Base-by-base conservation (phyloP, 2,888 invertebrate genomes). In the Metalampra italica region DNA sequence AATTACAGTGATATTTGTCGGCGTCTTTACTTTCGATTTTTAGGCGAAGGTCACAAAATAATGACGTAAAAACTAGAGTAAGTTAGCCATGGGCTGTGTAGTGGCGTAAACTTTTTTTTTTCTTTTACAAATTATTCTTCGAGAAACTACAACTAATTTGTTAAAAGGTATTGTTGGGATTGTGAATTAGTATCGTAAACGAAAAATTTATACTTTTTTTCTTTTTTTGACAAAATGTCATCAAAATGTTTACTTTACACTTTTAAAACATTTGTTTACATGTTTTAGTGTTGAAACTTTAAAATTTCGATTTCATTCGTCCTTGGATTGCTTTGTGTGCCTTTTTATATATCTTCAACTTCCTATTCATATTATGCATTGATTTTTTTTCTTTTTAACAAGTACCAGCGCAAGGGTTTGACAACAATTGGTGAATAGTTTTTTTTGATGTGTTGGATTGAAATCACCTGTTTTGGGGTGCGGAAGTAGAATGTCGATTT, bases 401-500 rank as follows among this genome's bases (percentile, higher is more conserved):
- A 36, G n/a, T 32, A 47, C 48, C 44, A 46, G 50, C 43, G 68
- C 55, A 78, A 83, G 78, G 83, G 84, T 78, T 82, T 79, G 72
- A 71, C 68, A 62, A 71, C 72, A 71, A 73, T 78, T 59, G 70
- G 46, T 78, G 72, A 76, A 77, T 73, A 62, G 68, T 45, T 61
- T 70, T 77, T 78, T 72, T 66, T 57, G 54, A 47, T 53, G 57
- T 43, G 66, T 62, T 62, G 57, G 61, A 64, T 55, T 44, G 43
- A 64, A 69, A 68, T 76, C 83, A 85, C 86, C 83, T 85, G 85
- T 82, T 70, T 61, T 62, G 64, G 78, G 78, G 69, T 59, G 53
- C 79, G 87, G 86, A 86, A 84, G 76, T 64, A 64, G 82, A 78
- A 80, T 74, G 78, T 72, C 56, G 79, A 78, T 76, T 58, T 58